Conservation (phyloP, 2,113 vertebrate genomes). For the Sander lucioperca region DNA sequence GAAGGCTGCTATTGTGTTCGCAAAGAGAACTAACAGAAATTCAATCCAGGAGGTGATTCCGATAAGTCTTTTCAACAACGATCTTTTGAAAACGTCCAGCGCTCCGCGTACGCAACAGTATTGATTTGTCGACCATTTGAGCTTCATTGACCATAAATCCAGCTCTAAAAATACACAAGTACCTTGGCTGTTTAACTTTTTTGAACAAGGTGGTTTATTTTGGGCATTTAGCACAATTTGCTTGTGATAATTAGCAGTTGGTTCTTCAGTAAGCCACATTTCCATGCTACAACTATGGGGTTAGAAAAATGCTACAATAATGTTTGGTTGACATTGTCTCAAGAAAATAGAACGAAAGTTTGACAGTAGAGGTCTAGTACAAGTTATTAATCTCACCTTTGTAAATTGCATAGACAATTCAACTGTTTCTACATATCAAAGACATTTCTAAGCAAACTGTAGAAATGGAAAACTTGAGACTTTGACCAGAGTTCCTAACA, state of each 20-base stretch:
- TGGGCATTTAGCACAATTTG: neutral
- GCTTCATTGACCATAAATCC: neutral
- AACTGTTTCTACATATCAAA: neutral
- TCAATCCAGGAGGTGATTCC: neutral
- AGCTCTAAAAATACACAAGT: neutral
- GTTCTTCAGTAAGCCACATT: neutral
- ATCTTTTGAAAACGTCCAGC: conserved; percentile 4
- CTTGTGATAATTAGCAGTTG: neutral
- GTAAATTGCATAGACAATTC: neutral
- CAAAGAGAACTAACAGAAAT: neutral
- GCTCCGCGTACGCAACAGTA: neutral
- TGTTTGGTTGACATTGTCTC: neutral
- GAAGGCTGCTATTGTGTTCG: neutral
- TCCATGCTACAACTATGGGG: neutral
- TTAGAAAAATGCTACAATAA: neutral
- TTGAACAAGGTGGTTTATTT: conserved; percentile 9
- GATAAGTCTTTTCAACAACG: neutral
- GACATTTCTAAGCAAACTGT: neutral
- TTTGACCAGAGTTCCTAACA: too few relatives aligned
- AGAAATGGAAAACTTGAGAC: neutral
- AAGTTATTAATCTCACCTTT: neutral
- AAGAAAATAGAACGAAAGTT: neutral
- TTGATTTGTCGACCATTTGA: neutral
- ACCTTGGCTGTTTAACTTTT: neutral
- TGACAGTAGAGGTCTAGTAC: neutral